phyloP scores from a whole-genome alignment of 2,113 vertebrate species.

The Percopsis transmontana region DNA sequence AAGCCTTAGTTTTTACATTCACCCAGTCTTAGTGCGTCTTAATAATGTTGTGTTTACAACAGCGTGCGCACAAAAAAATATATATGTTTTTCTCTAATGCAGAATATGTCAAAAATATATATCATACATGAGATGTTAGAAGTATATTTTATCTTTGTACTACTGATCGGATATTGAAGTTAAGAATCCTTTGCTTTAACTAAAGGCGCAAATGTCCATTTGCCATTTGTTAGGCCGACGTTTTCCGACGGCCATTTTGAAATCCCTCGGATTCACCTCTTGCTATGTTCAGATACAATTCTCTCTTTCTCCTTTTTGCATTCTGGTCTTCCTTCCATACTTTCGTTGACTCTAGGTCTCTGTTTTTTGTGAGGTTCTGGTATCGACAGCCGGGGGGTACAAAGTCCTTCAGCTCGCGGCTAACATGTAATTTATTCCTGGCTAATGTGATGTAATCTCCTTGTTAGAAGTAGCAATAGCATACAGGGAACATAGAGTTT shows the following conservation, averaged over 20 bases:
- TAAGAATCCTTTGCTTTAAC: neutral
- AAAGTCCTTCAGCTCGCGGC: neutral
- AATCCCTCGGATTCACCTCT: neutral
- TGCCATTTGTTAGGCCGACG: neutral
- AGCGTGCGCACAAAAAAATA: constrained; percentile 6
- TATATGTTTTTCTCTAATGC: constrained; percentile 28
- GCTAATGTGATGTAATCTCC: neutral
- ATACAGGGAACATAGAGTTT: neutral
- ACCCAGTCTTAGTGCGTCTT: constrained; percentile 31
- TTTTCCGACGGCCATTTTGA: neutral
- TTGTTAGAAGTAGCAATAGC: neutral
- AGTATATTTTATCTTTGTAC: neutral
- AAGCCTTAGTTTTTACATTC: constrained; percentile 51
- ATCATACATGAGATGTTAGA: neutral
- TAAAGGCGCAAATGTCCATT: neutral
- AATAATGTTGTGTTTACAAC: neutral
- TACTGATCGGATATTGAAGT: neutral
- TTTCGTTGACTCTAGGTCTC: neutral
- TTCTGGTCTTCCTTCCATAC: too few relatives aligned
- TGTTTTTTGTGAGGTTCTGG: neutral
- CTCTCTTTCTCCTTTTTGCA: too few relatives aligned
- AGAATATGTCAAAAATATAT: constrained; percentile 7
- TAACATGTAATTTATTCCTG: neutral
- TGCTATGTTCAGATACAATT: too few relatives aligned
- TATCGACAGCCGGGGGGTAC: constrained; percentile 1